A percentile compares a stretch with the other conserved stretches of the same genome.
Conservation (phyloP, 2,888 invertebrate species). For the Drosophila basisetae region DNA sequence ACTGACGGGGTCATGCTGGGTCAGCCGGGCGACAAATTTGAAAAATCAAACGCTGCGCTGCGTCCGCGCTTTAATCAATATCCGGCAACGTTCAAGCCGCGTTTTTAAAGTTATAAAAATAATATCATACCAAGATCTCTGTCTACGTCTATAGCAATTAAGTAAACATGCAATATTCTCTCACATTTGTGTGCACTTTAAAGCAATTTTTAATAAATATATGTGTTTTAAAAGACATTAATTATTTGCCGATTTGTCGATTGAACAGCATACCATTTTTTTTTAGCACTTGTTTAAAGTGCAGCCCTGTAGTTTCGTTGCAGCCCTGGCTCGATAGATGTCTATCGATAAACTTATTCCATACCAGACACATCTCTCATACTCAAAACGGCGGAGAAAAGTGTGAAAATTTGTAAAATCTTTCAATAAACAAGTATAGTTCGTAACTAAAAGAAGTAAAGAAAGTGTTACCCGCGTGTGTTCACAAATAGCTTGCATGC, state of each 20-base stretch:
- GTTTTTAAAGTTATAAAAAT: constrained; percentile 69
- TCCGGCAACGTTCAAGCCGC: constrained; percentile 82
- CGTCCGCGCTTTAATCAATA: constrained; percentile 84
- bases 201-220: constrained; percentile 35
- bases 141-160: constrained; percentile 64
- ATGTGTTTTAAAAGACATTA: not conserved
- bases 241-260: not conserved
- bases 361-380: constrained; percentile 44
- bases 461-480: constrained; percentile 30
- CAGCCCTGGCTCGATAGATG: constrained; percentile 36
- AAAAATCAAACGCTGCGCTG: constrained; percentile 82
- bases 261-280: constrained; percentile 1
- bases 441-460: constrained; percentile 30
- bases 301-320: not conserved
- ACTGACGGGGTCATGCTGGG: constrained; percentile 82
- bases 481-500: constrained; percentile 53
- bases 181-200: constrained; percentile 57
- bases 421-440: constrained; percentile 40
- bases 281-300: not conserved
- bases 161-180: constrained; percentile 23
- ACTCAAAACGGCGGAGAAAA: constrained; percentile 55
- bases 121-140: constrained; percentile 27
- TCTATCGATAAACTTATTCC: constrained; percentile 41
- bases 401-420: constrained; percentile 56
- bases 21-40: constrained; percentile 81